These are phyloP conservation scores for Gymnogyps californianus DNA, from an alignment of 2,113 vertebrate species.

Conservation along the genomic window DNA sequence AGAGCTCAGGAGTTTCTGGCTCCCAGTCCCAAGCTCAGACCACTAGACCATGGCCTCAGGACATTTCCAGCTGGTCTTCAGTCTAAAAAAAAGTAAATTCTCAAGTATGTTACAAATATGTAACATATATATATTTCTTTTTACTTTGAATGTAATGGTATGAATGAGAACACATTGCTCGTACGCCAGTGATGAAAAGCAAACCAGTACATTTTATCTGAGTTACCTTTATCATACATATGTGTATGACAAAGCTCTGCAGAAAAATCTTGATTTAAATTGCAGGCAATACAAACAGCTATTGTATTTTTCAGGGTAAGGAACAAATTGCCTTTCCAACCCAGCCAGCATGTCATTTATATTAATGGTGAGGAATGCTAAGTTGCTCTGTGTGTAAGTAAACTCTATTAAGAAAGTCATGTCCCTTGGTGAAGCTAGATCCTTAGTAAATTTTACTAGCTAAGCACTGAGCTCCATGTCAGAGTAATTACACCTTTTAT, in stretches of 20 bases:
- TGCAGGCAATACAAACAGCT: neutral
- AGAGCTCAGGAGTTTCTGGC: conserved; percentile 56
- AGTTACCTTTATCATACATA: neutral
- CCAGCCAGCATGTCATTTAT: conserved; percentile 63
- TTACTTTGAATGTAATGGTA: conserved; percentile 2
- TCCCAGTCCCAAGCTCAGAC: conserved; percentile 54
- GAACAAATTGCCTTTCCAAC: conserved; percentile 59
- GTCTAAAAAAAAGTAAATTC: conserved; percentile 65
- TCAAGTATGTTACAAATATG: conserved; percentile 49
- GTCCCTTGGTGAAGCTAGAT: conserved; percentile 61
- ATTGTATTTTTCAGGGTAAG: conserved; percentile 31
- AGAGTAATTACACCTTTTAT: conserved; percentile 71
- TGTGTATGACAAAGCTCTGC: neutral
- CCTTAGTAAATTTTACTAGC: conserved; percentile 69
- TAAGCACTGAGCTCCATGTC: conserved; percentile 61
- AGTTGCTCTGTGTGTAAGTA: conserved; percentile 68
- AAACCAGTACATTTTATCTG: neutral
- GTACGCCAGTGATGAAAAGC: neutral
- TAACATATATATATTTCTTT: conserved; percentile 1
- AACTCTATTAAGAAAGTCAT: conserved; percentile 69
- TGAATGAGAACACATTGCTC: neutral
- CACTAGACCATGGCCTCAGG: conserved; percentile 57
- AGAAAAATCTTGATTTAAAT: neutral
- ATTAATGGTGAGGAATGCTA: conserved; percentile 60
- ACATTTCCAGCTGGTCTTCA: conserved; percentile 54